phyloP scores from a whole-genome alignment of 2,797 vertebrate species.

The Leucoraja ocellata region DNA sequence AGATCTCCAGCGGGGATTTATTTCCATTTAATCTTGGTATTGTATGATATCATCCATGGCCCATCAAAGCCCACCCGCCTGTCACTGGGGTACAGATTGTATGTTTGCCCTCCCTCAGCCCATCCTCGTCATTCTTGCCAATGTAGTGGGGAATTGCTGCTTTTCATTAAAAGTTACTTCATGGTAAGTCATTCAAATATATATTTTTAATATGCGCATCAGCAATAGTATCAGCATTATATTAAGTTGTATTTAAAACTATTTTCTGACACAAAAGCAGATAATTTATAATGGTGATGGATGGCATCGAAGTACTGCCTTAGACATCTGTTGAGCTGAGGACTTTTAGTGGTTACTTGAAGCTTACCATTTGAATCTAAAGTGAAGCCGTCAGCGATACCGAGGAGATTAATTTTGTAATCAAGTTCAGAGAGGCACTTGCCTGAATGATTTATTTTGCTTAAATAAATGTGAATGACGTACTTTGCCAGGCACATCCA shows the following conservation, averaged over 20 bases:
- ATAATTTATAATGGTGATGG: neutral
- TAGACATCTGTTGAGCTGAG: neutral
- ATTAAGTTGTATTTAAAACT: neutral
- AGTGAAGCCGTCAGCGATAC: neutral
- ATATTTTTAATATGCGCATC: neutral
- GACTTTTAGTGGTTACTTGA: neutral
- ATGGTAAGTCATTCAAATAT: neutral
- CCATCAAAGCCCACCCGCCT: neutral
- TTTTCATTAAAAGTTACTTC: neutral
- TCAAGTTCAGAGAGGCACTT: neutral
- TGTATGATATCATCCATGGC: neutral
- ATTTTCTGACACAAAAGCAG: neutral
- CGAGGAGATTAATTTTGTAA: neutral
- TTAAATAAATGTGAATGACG: conserved; percentile 60
- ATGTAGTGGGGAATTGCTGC: conserved; percentile 8
- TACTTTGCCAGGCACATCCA: conserved; percentile 48
- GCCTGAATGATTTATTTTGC: neutral
- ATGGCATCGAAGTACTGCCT: neutral
- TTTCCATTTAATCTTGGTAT: neutral
- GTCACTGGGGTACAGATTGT: neutral
- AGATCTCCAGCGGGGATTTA: neutral
- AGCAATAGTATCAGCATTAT: neutral
- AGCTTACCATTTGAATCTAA: neutral
- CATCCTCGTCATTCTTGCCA: neutral
- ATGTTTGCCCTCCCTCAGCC: neutral